Evolutionary conservation across 2,113 vertebrate species (phyloP).

Genomic region (Varanus salvator): DNA sequence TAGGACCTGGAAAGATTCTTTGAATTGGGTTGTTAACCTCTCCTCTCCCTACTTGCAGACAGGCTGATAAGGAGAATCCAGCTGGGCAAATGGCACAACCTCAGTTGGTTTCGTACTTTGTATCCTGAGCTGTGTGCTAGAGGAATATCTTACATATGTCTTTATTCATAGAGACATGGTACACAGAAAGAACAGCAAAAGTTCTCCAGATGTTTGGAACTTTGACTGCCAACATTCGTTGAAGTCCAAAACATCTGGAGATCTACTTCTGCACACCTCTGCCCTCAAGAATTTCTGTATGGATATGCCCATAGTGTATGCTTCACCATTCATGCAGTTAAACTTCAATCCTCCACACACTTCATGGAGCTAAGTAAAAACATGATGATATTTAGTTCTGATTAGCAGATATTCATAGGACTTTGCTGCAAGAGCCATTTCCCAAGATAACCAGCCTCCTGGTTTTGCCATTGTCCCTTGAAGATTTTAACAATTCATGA

Average conservation of each 20-base stretch:
- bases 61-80: background rate
- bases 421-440: background rate
- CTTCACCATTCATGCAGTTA: background rate
- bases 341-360: background rate
- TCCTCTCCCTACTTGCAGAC: background rate
- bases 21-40: background rate
- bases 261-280: no score
- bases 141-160: background rate
- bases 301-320: background rate
- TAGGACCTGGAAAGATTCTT: background rate
- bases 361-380: background rate
- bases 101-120: background rate
- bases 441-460: background rate
- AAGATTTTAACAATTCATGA: background rate
- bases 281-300: no score
- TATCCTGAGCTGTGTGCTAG: background rate
- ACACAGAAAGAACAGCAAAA: background rate
- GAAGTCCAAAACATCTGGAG: no score
- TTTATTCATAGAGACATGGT: background rate
- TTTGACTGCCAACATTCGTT: no score
- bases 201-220: no score
- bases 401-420: no score
- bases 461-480: background rate
- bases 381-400: no score
- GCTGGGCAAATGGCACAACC: background rate